Percentiles rank a stretch among this genome's conserved stretches.
These are phyloP conservation scores for Drosophila busckii DNA, from an alignment of 1,140 invertebrate species.

Conservation along the genomic window DNA sequence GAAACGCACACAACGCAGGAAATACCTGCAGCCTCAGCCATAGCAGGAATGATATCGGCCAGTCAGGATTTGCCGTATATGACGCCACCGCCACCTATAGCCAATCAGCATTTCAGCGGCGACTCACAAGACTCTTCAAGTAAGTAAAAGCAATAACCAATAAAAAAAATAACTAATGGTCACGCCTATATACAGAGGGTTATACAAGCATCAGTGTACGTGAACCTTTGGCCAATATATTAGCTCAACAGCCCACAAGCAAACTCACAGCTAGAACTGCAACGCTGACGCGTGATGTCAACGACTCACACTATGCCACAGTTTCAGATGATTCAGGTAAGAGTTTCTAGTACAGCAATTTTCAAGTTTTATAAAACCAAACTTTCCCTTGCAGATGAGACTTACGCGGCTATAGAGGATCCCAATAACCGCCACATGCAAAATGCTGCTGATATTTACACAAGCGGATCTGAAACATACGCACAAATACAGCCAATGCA, in stretches of 20 bases:
- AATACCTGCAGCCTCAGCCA: constrained; percentile 89
- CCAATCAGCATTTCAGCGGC: constrained; percentile 85
- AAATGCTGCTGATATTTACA: constrained; percentile 81
- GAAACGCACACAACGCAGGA: constrained; percentile 70
- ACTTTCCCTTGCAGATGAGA: constrained; percentile 84
- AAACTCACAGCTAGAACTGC: constrained; percentile 78
- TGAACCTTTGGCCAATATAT: constrained; percentile 89
- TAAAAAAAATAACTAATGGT: not conserved
- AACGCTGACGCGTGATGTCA: constrained; percentile 75
- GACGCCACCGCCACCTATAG: constrained; percentile 90
- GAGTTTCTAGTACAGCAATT: constrained; percentile 17
- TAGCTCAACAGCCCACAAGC: constrained; percentile 81
- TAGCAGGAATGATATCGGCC: constrained; percentile 89
- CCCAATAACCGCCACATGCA: constrained; percentile 83
- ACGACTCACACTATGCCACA: constrained; percentile 87
- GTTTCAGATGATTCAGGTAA: constrained; percentile 92
- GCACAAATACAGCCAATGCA: constrained; percentile 88
- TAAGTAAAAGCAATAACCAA: constrained; percentile 73
- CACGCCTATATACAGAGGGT: constrained; percentile 84
- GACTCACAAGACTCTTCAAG: constrained; percentile 91
- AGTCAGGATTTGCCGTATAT: constrained; percentile 93
- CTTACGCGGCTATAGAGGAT: constrained; percentile 93
- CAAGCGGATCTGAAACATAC: constrained; percentile 92
- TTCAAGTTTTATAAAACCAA: not conserved
- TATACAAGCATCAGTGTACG: constrained; percentile 94